A percentile compares a stretch with the other conserved stretches of the same genome.
These are phyloP conservation scores for Chloroceryle amazona DNA, from an alignment of 2,797 vertebrate species.

Conservation along the genomic window DNA sequence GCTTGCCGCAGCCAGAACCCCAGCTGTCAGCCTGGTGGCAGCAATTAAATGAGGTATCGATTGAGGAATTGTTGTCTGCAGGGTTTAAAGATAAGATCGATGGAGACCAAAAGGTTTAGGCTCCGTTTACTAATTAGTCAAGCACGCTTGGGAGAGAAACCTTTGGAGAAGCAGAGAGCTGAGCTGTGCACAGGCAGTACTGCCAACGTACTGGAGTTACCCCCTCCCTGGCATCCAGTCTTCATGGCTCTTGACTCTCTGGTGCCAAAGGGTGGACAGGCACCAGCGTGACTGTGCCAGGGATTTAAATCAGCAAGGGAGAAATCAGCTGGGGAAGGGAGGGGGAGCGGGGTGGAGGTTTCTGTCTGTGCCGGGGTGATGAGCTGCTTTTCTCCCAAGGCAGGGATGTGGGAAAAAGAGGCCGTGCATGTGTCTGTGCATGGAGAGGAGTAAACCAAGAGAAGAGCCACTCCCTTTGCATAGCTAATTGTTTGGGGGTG, in stretches of 20 bases:
- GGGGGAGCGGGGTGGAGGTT: not conserved
- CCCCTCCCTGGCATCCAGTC: not conserved
- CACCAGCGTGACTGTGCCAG: not conserved
- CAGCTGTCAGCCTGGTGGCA: slow-evolving; percentile 74
- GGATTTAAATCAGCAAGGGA: not conserved
- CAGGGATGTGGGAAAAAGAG: not conserved
- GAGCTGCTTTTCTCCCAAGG: not conserved
- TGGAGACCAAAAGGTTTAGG: slow-evolving; percentile 73
- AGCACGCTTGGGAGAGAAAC: slow-evolving; percentile 13
- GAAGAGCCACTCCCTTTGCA: not conserved
- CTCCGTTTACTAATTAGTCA: slow-evolving; percentile 72
- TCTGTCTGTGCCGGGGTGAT: rapidly evolving
- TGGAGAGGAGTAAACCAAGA: not conserved
- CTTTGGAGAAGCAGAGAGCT: not conserved
- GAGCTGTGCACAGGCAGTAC: not conserved
- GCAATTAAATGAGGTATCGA: slow-evolving; percentile 78
- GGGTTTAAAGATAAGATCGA: slow-evolving; percentile 73
- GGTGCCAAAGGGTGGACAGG: not conserved
- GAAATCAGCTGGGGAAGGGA: not conserved
- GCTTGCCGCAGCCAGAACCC: slow-evolving; percentile 40
- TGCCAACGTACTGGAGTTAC: not conserved
- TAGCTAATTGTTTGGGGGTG: not conserved
- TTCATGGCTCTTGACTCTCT: rapidly evolving
- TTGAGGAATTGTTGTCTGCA: slow-evolving; percentile 76
- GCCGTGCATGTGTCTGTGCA: rapidly evolving